phyloP scores from a whole-genome alignment of 1,140 invertebrate species.

The Zaprionus africanus region DNA sequence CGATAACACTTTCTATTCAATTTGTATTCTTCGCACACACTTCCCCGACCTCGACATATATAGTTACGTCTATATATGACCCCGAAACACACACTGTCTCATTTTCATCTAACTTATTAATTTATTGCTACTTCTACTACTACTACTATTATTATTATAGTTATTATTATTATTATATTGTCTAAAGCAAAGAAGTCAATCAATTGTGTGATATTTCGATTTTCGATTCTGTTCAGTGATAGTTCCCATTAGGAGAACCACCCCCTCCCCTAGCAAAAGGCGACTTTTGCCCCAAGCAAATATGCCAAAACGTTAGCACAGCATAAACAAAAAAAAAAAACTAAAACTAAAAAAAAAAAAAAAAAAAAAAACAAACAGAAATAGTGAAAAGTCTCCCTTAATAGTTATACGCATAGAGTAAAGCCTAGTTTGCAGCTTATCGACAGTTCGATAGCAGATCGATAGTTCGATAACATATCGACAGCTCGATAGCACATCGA shows the following conservation, averaged over 20 bases:
- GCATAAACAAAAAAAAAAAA: slow-evolving; percentile 49
- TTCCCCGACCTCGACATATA: slow-evolving; percentile 10
- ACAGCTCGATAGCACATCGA: too few relatives aligned
- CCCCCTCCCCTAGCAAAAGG: slow-evolving; percentile 18
- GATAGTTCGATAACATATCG: background rate
- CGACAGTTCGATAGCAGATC: slow-evolving; percentile 22
- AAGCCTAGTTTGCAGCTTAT: slow-evolving; percentile 34
- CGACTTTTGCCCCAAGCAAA: slow-evolving; percentile 34
- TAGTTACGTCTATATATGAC: background rate
- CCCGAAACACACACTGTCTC: slow-evolving; percentile 6
- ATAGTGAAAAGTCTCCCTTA: slow-evolving; percentile 14
- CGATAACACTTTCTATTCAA: slow-evolving; percentile 59
- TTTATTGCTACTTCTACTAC: slow-evolving; percentile 28
- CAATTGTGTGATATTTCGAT: slow-evolving; percentile 69
- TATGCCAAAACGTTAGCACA: slow-evolving; percentile 53
- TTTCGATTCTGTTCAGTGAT: slow-evolving; percentile 63
- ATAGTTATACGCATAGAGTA: slow-evolving; percentile 24
- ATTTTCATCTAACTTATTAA: slow-evolving; percentile 57
- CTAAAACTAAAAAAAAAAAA: slow-evolving; percentile 30
- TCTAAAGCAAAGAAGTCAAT: slow-evolving; percentile 32
- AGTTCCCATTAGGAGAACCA: slow-evolving; percentile 57
- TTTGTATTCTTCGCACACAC: slow-evolving; percentile 61
- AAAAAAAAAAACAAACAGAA: slow-evolving; percentile 28
- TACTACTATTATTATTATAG: background rate
- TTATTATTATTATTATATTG: background rate